A percentile compares a stretch with the other conserved stretches of the same genome.
phyloP scores from a whole-genome alignment of 2,797 vertebrate species.

The Chaenodraco wilsoni region DNA sequence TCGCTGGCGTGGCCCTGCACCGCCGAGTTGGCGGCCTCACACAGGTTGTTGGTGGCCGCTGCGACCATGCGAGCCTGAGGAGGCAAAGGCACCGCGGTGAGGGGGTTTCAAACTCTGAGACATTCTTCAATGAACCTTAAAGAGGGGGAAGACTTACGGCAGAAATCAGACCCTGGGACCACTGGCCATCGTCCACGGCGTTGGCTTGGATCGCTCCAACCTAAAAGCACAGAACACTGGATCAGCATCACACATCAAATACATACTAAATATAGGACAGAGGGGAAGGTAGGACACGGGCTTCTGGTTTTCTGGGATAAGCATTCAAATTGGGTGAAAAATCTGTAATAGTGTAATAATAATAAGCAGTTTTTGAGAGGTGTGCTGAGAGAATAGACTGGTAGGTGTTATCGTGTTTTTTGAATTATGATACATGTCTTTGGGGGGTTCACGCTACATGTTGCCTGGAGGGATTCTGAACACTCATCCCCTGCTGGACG shows the following conservation, averaged over 20 bases:
- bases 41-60: slow-evolving; percentile 96
- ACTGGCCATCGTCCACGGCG: slow-evolving; percentile 95
- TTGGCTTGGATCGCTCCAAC: slow-evolving; percentile 95
- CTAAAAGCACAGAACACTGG: slow-evolving; percentile 69
- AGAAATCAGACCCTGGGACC: slow-evolving; percentile 98
- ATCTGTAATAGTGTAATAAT: no score
- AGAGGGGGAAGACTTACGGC: slow-evolving; percentile 85
- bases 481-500: slow-evolving; percentile 1
- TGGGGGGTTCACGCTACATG: neutral
- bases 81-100: neutral
- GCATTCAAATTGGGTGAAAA: no score
- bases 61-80: slow-evolving; percentile 95
- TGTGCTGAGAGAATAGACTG: neutral
- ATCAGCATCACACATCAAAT: neutral
- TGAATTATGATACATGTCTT: neutral
- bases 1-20: slow-evolving; percentile 98
- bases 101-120: neutral
- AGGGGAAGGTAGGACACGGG: neutral
- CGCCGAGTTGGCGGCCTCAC: slow-evolving; percentile 95
- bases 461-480: neutral
- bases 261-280: neutral
- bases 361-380: neutral
- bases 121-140: neutral
- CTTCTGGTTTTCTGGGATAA: neutral
- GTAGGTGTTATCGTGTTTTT: neutral